phyloP scores from a whole-genome alignment of 2,888 invertebrate species.

The Eudasyphora cyanicolor region DNA sequence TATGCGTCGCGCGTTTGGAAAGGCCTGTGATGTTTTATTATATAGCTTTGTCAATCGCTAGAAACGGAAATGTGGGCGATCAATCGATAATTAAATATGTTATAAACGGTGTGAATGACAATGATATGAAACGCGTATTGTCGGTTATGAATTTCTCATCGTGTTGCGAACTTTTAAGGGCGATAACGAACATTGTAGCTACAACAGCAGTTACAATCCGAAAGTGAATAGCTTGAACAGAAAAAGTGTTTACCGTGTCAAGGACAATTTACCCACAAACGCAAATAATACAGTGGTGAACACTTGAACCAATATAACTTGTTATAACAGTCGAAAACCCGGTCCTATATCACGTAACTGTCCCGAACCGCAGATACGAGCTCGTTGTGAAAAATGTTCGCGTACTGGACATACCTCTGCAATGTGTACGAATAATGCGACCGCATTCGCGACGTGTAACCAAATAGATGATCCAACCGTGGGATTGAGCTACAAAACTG shows the following conservation, averaged over 20 bases:
- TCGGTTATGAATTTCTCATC: conserved; percentile 1
- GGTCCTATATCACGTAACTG: neutral
- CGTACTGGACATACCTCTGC: neutral
- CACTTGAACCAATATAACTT: neutral
- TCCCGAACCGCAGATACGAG: neutral
- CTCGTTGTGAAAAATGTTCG: neutral
- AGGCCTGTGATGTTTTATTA: conserved; percentile 2
- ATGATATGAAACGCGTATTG: neutral
- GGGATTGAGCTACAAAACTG: too few species aligned
- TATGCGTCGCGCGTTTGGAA: conserved; percentile 3
- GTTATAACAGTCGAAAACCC: neutral
- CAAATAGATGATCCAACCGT: too few species aligned
- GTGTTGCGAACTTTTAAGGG: neutral
- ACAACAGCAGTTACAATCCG: neutral
- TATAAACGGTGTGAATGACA: conserved; percentile 30
- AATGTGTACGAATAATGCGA: too few species aligned
- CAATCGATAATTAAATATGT: conserved; percentile 24
- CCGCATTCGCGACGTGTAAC: too few species aligned
- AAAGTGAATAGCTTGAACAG: neutral
- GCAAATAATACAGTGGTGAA: neutral
- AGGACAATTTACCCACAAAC: neutral
- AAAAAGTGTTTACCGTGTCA: neutral
- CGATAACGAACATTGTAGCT: neutral
- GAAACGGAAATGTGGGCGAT: conserved; percentile 15
- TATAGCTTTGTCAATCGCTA: neutral